Evolutionary conservation across 2,113 vertebrate genomes (phyloP).

Genomic region (Elephas maximus): DNA sequence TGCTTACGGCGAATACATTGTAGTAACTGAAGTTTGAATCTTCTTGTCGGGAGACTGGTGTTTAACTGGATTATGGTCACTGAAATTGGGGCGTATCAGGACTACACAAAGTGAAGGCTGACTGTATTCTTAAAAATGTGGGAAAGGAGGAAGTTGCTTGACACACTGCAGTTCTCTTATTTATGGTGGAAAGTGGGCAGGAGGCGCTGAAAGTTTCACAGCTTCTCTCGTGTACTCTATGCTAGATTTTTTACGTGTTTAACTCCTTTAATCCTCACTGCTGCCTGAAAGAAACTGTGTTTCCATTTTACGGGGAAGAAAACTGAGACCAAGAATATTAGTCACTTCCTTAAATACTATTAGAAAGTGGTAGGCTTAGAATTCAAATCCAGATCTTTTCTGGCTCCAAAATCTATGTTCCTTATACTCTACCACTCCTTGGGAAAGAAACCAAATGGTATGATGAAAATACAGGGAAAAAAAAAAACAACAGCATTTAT

Average conservation of each 20-base stretch:
- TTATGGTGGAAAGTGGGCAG: background rate
- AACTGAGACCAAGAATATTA: background rate
- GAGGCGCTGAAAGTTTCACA: too few relatives aligned
- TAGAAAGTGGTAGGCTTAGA: background rate
- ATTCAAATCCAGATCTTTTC: background rate
- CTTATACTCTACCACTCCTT: background rate
- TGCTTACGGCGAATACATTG: background rate
- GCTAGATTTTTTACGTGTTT: background rate
- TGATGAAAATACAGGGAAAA: background rate
- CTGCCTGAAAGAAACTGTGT: background rate
- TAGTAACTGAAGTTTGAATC: background rate
- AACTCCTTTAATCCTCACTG: background rate
- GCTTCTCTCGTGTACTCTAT: accelerated
- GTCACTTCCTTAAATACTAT: background rate
- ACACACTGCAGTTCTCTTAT: background rate
- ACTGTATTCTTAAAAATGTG: background rate
- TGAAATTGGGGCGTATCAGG: background rate
- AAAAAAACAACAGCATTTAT: background rate
- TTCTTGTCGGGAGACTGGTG: background rate
- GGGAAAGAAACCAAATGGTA: background rate
- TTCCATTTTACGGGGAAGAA: background rate
- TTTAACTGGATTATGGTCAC: background rate
- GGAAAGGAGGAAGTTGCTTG: background rate
- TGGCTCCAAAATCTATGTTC: background rate
- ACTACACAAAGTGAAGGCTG: background rate